A percentile compares a stretch with the other conserved stretches of the same genome.
Evolutionary conservation across 2,888 invertebrate genomes (phyloP).

Genomic region (Hyles lineata): DNA sequence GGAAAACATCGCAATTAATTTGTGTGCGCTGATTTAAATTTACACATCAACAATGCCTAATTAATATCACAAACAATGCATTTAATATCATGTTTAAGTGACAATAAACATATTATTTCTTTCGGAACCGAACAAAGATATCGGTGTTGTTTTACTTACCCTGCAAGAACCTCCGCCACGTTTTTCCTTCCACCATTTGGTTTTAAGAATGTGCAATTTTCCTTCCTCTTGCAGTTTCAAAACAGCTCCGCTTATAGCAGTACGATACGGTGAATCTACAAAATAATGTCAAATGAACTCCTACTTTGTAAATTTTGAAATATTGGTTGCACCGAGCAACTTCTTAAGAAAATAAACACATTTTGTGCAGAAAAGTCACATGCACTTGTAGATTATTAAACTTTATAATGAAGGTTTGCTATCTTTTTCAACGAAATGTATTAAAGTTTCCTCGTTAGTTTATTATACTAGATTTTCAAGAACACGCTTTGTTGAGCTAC

Average conservation of each 20-base stretch:
- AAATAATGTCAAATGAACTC: conserved; percentile 33
- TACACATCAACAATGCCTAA: no score
- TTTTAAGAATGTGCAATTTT: conserved; percentile 95
- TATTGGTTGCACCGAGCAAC: not conserved
- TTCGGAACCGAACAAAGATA: not conserved
- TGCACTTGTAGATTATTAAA: conserved; percentile 35
- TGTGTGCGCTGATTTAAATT: no score
- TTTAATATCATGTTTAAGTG: no score
- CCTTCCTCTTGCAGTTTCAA: conserved; percentile 98
- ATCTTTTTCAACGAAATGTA: conserved; percentile 35
- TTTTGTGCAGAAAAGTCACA: conserved; percentile 33
- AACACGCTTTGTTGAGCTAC: not conserved
- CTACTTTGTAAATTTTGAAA: not conserved
- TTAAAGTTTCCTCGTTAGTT: conserved; percentile 42
- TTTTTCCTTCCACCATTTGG: conserved; percentile 99
- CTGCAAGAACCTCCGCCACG: conserved; percentile 94
- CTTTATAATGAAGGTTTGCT: conserved; percentile 37
- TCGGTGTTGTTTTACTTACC: conserved; percentile 76
- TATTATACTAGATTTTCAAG: not conserved
- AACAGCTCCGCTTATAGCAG: conserved; percentile 97
- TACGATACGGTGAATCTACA: conserved; percentile 96
- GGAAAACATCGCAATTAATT: no score
- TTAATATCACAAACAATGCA: no score
- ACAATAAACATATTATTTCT: no score
- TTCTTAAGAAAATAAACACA: no score